Conservation (phyloP, 2,113 vertebrate species). For the Rallus limicola region DNA sequence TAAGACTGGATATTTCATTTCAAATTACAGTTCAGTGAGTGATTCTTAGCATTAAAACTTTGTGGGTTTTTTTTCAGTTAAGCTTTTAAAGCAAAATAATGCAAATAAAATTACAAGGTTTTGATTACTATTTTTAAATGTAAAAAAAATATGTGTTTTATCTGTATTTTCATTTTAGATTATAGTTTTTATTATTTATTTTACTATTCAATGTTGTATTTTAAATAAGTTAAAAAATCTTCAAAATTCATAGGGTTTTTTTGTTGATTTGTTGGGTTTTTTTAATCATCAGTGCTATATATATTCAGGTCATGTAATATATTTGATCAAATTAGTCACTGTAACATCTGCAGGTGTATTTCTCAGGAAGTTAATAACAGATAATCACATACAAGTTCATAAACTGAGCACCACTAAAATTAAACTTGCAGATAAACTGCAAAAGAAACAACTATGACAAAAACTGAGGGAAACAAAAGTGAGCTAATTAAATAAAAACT, state of each 20-base stretch:
- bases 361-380: not conserved
- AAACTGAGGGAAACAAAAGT: not conserved
- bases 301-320: not conserved
- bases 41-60: not conserved
- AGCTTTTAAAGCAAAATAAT: not conserved
- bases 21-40: not conserved
- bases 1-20: not conserved
- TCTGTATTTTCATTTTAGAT: not conserved
- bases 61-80: not conserved
- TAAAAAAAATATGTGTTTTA: not conserved
- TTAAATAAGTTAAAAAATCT: not conserved
- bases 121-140: too few species aligned
- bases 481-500: not conserved
- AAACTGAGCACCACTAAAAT: not conserved
- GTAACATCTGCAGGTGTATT: not conserved
- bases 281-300: not conserved
- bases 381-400: not conserved
- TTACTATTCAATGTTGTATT: not conserved
- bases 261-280: too few species aligned
- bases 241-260: not conserved
- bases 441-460: not conserved
- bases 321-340: not conserved
- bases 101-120: not conserved
- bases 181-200: not conserved
- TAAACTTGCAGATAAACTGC: not conserved